Evolutionary conservation across 2,797 vertebrate genomes (phyloP).

Genomic region (Neomorphus geoffroyi): DNA sequence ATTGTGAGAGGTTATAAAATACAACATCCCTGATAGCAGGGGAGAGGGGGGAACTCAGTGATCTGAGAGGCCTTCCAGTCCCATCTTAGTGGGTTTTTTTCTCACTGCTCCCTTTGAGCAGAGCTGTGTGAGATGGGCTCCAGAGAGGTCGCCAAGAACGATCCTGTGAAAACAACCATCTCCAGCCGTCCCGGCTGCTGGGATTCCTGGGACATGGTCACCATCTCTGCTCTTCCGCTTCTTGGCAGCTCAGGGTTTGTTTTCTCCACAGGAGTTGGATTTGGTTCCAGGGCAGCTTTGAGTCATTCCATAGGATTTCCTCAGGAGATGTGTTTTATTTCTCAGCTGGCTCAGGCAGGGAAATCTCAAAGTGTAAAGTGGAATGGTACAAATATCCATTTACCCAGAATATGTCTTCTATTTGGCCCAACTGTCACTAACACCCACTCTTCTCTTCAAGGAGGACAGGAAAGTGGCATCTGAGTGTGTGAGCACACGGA

Average conservation of each 20-base stretch:
- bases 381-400: neutral
- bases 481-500: rapidly evolving
- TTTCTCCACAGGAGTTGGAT: neutral
- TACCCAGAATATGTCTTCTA: neutral
- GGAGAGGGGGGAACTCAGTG: neutral
- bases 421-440: neutral
- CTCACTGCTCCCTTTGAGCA: neutral
- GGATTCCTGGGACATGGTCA: neutral
- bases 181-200: neutral
- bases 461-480: neutral
- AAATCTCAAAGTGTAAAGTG: neutral
- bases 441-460: rapidly evolving
- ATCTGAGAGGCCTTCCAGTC: no score
- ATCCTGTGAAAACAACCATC: neutral
- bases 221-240: neutral
- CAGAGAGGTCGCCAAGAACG: neutral
- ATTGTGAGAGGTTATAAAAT: neutral
- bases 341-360: neutral
- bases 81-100: neutral
- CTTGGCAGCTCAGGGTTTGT: neutral
- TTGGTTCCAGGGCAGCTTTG: neutral
- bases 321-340: neutral
- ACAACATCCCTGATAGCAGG: neutral
- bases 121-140: neutral
- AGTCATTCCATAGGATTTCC: neutral